Percentiles rank a stretch among this genome's conserved stretches.
These are phyloP conservation scores for Myocastor coypus DNA, from an alignment of 2,113 vertebrate genomes.

Conservation along the genomic window DNA sequence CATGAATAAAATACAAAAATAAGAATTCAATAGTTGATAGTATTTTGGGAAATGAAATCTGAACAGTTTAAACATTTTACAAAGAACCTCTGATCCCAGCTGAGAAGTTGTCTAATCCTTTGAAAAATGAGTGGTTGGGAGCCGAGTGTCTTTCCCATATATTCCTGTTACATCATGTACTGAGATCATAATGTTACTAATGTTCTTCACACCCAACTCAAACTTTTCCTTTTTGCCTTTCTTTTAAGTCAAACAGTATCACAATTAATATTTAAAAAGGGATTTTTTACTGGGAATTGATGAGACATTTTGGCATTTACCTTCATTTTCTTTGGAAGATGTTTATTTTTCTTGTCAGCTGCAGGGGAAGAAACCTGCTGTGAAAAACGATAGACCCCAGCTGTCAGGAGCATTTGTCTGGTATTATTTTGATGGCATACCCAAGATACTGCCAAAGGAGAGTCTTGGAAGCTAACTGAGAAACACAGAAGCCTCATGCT, in stretches of 20 bases:
- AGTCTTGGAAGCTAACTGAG: conserved; percentile 33
- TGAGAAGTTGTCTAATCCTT: conserved; percentile 35
- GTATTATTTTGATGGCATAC: conserved; percentile 51
- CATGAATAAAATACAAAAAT: conserved; percentile 52
- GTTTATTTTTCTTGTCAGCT: conserved; percentile 81
- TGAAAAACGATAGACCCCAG: conserved; percentile 62
- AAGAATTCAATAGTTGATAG: neutral
- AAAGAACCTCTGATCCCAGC: conserved; percentile 49
- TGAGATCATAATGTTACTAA: conserved; percentile 57
- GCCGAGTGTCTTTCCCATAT: conserved; percentile 3
- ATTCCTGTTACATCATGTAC: conserved; percentile 23
- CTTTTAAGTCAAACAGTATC: conserved; percentile 73
- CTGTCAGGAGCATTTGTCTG: conserved; percentile 70
- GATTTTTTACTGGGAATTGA: conserved; percentile 67
- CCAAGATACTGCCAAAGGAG: conserved; percentile 35
- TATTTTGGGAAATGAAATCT: conserved; percentile 49
- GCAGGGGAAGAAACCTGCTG: conserved; percentile 65
- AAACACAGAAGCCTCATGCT: conserved; percentile 15
- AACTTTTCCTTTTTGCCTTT: conserved; percentile 57
- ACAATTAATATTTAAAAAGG: conserved; percentile 76
- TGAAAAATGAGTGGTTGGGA: conserved; percentile 35
- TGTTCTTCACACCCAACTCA: conserved; percentile 13
- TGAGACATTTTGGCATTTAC: conserved; percentile 75
- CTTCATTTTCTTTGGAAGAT: conserved; percentile 80
- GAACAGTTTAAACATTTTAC: conserved; percentile 57